Evolutionary conservation across 2,888 invertebrate species (phyloP).

Genomic region (Drosophila rellima): DNA sequence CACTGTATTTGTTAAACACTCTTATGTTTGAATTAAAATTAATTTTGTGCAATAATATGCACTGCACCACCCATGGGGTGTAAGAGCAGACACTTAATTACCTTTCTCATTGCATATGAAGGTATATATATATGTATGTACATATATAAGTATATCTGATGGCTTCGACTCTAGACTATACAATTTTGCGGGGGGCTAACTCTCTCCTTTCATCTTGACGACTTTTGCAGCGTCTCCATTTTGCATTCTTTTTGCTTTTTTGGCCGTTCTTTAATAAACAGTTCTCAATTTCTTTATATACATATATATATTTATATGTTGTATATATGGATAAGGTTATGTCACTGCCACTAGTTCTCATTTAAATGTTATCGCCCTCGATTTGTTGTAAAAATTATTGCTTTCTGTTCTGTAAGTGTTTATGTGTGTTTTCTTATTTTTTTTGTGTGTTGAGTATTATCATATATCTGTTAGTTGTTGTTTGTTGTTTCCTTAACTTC

Average conservation of each 20-base stretch:
- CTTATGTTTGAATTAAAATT: conserved; percentile 49
- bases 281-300: conserved; percentile 28
- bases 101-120: conserved; percentile 35
- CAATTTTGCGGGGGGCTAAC: conserved; percentile 26
- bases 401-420: conserved; percentile 54
- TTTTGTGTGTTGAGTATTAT: conserved; percentile 25
- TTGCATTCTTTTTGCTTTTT: conserved; percentile 16
- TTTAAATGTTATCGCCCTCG: conserved; percentile 49
- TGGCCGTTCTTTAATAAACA: conserved; percentile 61
- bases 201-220: conserved; percentile 1
- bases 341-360: conserved; percentile 74
- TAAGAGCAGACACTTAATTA: conserved; percentile 68
- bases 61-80: conserved; percentile 75
- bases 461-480: conserved; percentile 19
- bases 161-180: conserved; percentile 42
- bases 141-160: conserved; percentile 52
- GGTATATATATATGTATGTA: conserved; percentile 22
- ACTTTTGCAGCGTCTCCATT: conserved; percentile 4
- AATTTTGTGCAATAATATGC: conserved; percentile 58
- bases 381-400: conserved; percentile 75
- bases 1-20: conserved; percentile 33
- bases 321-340: conserved; percentile 62
- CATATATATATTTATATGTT: conserved; percentile 31
- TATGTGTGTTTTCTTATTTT: conserved; percentile 28
- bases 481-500: conserved; percentile 58